These are phyloP conservation scores for Drosophila pandora DNA, from an alignment of 1,140 invertebrate species.

Conservation along the genomic window DNA sequence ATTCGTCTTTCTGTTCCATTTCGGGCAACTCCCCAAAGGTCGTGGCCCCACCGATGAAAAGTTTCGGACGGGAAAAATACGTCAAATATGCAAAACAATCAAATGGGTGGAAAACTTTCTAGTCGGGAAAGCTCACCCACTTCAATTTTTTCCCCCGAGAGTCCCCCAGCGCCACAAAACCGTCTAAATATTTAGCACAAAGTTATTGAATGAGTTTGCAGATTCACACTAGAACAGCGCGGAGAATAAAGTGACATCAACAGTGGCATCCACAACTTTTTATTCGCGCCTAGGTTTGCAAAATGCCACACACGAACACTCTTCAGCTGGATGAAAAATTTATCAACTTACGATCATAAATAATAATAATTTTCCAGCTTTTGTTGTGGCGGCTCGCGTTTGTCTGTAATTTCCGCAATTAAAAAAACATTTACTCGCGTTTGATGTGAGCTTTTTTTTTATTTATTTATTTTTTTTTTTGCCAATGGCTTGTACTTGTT, in stretches of 20 bases:
- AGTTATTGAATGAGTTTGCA: constrained; percentile 46
- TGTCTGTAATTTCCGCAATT: constrained; percentile 83
- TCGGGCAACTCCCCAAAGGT: constrained; percentile 37
- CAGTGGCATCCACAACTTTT: constrained; percentile 10
- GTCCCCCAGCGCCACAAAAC: too few species aligned
- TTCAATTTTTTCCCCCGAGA: neutral
- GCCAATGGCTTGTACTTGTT: constrained; percentile 22
- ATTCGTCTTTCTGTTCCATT: constrained; percentile 26
- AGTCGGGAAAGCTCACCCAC: constrained; percentile 19
- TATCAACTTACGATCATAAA: constrained; percentile 82
- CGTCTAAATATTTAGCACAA: constrained; percentile 30
- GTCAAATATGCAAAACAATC: constrained; percentile 51
- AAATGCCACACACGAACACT: constrained; percentile 79
- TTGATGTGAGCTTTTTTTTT: constrained; percentile 59
- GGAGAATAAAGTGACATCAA: constrained; percentile 35
- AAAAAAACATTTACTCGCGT: constrained; percentile 82
- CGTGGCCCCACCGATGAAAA: constrained; percentile 17
- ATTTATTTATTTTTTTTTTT: constrained; percentile 22
- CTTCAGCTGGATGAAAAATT: constrained; percentile 62
- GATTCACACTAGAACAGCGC: constrained; percentile 34
- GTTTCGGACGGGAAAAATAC: constrained; percentile 45
- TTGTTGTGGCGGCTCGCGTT: constrained; percentile 69
- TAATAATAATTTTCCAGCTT: constrained; percentile 78
- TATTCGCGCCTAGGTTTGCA: neutral
- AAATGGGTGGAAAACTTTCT: constrained; percentile 36